Evolutionary conservation across 2,113 vertebrate species (phyloP), one percentile per base, ranked within the genome.

Genomic region (Neolamprologus caudopunctatus): DNA sequence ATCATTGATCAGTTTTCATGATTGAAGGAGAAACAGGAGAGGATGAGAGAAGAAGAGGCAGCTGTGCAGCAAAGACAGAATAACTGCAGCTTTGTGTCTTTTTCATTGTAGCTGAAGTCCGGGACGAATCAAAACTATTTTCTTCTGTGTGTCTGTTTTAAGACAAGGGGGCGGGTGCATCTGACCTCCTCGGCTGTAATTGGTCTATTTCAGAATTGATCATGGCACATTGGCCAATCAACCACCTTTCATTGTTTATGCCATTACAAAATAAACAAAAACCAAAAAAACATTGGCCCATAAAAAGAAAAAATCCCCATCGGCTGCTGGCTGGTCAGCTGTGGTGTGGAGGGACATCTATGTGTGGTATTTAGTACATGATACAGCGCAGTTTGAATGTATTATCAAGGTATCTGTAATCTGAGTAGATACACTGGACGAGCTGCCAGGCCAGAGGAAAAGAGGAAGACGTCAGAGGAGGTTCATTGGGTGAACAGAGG

Each of bases 31-130:
- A 0, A 58, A 58, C 13, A 3, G 55, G 7, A 9, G 12, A 3
- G 53, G 0, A 4, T 7, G 19, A n/a, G 2, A 24, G 53, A 0
- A 24, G 10, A 16, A 9, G 24, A 28, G 0, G 1, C 55, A 58
- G 55, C 55, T 58, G 55, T 24, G 1, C 55, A 58, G 55, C 2
- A 31, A 9, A 0, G 0, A 31, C 45, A 21, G 24, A 58, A 31
- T 58, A 58, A 31, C 0, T 4, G 0, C 26, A 58, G 1, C 55
- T 31, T 58, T 31, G 54, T 55, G 21, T 55, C 21, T 26, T 55
- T 53, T 55, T 26, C 11, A 55, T 8, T 55, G 3, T 16, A 58
- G 55, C 55, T 58, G 26, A 58, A 31, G 5, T 58, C 0, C 2
- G 0, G 8, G 55, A 17, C 0, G 0, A 58, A 58, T 58, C 55